Conservation (phyloP, 1,140 invertebrate species). For the Araneus ventricosus region DNA sequence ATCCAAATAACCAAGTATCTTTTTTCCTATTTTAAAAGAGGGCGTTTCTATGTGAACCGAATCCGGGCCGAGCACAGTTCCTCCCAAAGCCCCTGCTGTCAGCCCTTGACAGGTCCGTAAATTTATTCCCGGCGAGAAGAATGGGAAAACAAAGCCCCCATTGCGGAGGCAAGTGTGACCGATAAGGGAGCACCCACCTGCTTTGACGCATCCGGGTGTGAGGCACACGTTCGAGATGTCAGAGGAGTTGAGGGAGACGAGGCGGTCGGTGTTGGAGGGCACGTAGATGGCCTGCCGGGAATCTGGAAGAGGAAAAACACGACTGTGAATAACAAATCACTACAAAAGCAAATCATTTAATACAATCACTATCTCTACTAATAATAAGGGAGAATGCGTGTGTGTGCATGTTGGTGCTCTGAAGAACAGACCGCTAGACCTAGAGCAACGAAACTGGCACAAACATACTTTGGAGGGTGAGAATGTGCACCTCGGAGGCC, state of each 20-base stretch:
- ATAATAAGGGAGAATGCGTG: too few relatives aligned
- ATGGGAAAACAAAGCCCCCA: not conserved
- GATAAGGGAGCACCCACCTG: constrained; percentile 66
- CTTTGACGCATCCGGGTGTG: constrained; percentile 78
- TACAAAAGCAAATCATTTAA: too few relatives aligned
- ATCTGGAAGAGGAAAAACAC: constrained; percentile 49
- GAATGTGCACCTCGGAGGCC: too few relatives aligned
- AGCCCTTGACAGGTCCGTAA: not conserved
- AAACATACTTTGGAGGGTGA: too few relatives aligned
- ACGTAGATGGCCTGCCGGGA: constrained; percentile 52
- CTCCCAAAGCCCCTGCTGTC: not conserved
- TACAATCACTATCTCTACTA: too few relatives aligned
- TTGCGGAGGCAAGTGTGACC: not conserved
- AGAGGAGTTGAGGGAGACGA: not conserved
- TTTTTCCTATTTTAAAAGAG: not conserved
- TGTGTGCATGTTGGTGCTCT: too few relatives aligned
- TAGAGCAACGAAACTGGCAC: too few relatives aligned
- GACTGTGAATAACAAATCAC: not conserved
- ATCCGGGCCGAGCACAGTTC: not conserved
- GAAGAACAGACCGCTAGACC: too few relatives aligned
- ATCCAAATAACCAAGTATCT: too few relatives aligned
- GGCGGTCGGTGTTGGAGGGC: constrained; percentile 46
- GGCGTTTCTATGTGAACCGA: not conserved
- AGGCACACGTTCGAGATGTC: constrained; percentile 76
- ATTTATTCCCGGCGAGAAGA: not conserved